Conservation (phyloP, 2,888 invertebrate species). For the Cerceris ruficornis region DNA sequence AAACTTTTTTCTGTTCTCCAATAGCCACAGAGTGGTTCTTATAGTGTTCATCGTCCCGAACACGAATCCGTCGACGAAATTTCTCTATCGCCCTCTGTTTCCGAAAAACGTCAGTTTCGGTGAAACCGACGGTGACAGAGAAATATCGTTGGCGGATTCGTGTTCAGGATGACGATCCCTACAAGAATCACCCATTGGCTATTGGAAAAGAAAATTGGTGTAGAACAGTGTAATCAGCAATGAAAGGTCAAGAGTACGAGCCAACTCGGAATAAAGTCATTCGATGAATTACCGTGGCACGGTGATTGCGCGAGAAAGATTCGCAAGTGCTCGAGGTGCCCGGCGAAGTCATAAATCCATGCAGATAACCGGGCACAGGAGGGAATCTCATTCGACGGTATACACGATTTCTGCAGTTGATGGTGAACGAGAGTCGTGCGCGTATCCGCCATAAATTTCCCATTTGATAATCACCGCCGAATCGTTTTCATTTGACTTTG, state of each 20-base stretch:
- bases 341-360: slow-evolving; percentile 32
- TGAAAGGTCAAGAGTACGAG: slow-evolving; percentile 5
- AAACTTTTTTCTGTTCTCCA: too few species aligned
- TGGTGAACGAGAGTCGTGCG: slow-evolving; percentile 15
- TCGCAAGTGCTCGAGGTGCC: slow-evolving; percentile 33
- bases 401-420: slow-evolving; percentile 32
- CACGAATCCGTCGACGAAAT: too few species aligned
- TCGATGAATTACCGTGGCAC: slow-evolving; percentile 23
- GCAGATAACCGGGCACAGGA: slow-evolving; percentile 34
- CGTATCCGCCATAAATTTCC: slow-evolving; percentile 30
- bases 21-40: too few species aligned
- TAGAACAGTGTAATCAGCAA: too few species aligned
- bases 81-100: too few species aligned
- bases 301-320: slow-evolving; percentile 24
- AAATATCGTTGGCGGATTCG: too few species aligned
- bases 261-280: slow-evolving; percentile 1
- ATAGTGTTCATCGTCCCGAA: too few species aligned
- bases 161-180: too few species aligned
- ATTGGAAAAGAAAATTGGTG: too few species aligned
- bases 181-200: too few species aligned
- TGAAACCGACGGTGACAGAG: too few species aligned
- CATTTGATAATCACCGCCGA: slow-evolving; percentile 41
- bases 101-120: too few species aligned
- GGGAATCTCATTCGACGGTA: slow-evolving; percentile 49
- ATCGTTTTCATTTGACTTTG: slow-evolving; percentile 34